Conservation (phyloP, 2,888 invertebrate species). For the Chloromyia formosa region DNA sequence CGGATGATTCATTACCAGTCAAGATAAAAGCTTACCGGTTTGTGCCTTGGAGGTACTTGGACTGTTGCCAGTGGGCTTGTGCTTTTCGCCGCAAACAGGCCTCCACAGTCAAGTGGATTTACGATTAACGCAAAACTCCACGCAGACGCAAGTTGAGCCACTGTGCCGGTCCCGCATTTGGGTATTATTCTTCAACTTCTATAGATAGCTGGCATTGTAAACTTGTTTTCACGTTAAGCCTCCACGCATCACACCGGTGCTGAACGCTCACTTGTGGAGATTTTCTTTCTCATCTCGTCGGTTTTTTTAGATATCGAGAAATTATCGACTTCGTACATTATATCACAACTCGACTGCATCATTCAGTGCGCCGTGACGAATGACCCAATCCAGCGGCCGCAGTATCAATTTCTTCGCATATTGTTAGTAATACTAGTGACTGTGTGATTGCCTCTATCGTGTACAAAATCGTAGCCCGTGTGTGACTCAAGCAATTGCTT, state of each 20-base stretch:
- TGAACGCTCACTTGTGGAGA: constrained; percentile 24
- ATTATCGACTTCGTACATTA: neutral
- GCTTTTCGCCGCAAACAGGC: constrained; percentile 20
- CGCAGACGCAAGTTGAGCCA: constrained; percentile 7
- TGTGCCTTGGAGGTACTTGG: constrained; percentile 4
- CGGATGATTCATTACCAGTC: neutral
- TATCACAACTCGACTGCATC: constrained; percentile 16
- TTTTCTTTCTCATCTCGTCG: neutral
- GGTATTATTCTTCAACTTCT: constrained; percentile 5
- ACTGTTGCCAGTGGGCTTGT: neutral
- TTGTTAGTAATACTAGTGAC: neutral
- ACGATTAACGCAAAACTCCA: constrained; percentile 9
- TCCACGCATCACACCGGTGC: constrained; percentile 18
- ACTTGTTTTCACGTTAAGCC: constrained; percentile 39
- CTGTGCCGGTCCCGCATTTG: neutral
- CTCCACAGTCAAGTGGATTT: neutral
- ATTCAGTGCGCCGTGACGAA: neutral
- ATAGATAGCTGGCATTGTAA: constrained; percentile 14
- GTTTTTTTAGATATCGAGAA: neutral
- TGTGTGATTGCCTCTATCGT: neutral
- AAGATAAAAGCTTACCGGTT: neutral
- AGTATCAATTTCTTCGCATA: neutral
- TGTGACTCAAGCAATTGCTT: neutral
- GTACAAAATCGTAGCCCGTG: neutral
- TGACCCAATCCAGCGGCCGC: neutral